Evolutionary conservation across 1,140 invertebrate genomes (phyloP).

Genomic region (Lamellibrachia luymesi): DNA sequence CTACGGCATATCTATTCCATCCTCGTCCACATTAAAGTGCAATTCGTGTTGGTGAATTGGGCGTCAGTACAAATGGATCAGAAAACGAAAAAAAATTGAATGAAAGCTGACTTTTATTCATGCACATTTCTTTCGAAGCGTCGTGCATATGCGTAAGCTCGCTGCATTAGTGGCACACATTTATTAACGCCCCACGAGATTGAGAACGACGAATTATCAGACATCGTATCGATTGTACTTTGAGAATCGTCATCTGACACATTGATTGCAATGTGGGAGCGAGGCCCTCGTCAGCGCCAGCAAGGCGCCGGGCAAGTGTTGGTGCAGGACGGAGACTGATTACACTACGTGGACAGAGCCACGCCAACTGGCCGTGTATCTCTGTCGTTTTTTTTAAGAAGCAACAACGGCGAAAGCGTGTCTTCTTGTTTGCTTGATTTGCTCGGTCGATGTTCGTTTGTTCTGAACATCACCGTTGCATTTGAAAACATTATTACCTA

Average conservation of each 20-base stretch:
- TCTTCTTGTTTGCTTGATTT: not conserved
- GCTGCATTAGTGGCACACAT: not conserved
- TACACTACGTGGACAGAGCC: not conserved
- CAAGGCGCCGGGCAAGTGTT: not conserved
- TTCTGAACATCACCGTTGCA: not conserved
- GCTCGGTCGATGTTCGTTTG: not conserved
- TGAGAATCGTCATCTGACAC: not conserved
- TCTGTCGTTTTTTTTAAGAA: not conserved
- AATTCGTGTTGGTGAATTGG: not conserved
- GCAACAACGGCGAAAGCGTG: not conserved
- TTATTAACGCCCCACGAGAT: conserved; percentile 4
- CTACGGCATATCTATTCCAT: not conserved
- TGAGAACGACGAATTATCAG: not conserved
- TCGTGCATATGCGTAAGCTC: not conserved
- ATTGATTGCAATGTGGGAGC: not conserved
- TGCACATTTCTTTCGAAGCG: not conserved
- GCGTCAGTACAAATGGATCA: not conserved
- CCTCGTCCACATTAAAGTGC: not conserved
- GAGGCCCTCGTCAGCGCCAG: not conserved
- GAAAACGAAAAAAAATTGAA: not conserved
- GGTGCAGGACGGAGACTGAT: not conserved
- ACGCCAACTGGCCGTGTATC: not conserved
- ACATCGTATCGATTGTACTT: not conserved
- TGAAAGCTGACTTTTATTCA: not conserved
- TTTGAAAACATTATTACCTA: not conserved